Evolutionary conservation across 2,888 invertebrate species (phyloP), one percentile per base, ranked within the genome.

Genomic region (Microdon myrmicae): DNA sequence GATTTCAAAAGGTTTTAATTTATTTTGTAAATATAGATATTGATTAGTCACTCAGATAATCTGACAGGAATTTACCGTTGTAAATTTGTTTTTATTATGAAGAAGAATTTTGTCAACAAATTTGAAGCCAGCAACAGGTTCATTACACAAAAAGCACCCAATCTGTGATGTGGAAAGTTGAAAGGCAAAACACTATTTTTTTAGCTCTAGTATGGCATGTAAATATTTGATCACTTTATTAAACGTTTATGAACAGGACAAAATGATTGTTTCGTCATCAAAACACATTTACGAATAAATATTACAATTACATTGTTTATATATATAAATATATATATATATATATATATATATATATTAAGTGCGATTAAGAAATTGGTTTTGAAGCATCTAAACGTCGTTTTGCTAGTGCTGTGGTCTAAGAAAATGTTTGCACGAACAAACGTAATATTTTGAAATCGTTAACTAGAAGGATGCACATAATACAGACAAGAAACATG

Each of bases 231-330:
- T 25, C n/a, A 34, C 38, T 37, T 41, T 45, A 47, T 43, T 64
- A 25, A 58, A 58, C 51, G 47, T 37, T 64, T 51, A 58, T 43
- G 47, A 38, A 55, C 32, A 20, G 31, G 45, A 58, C 51, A 58
- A 56, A 61, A 45, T 49, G 17, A 47, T 54, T 43, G 20, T 16
- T 20, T 51, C 47, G 39, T 51, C 35, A 56, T 39, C 19, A 47
- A 14, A 47, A 43, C 54, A 55, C 35, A 55, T 28, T 59, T 13
- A 60, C 19, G 34, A 16, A n/a, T 17, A 47, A 38, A 51, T 26
- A 29, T 10, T 37, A 20, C 26, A 14, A 34, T 34, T 17, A 41
- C 12, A 35, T 10, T 39, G 32, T 17, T 43, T 9, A 10, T 26
- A 31, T 22, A n/a, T n/a, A 10, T 10, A 26, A 6, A 31, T 37